phyloP scores from a whole-genome alignment of 2,113 vertebrate species.

The Oreochromis tanganicae region DNA sequence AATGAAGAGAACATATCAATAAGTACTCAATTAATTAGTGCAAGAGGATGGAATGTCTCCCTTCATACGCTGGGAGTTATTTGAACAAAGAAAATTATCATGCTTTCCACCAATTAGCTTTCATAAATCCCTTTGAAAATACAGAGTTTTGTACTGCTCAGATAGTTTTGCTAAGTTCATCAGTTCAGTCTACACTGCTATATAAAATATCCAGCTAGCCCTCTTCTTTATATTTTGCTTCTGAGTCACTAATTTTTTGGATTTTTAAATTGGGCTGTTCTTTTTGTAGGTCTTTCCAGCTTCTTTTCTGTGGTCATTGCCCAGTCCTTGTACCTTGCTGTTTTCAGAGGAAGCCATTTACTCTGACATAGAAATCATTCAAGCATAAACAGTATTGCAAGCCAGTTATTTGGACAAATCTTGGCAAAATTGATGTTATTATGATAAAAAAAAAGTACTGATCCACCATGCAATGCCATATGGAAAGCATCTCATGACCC shows the following conservation, averaged over 20 bases:
- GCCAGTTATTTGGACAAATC: not conserved
- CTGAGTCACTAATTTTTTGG: not conserved
- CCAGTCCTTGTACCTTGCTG: not conserved
- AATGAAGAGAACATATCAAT: conserved; percentile 11
- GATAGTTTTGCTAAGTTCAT: not conserved
- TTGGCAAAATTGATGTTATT: not conserved
- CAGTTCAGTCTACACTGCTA: not conserved
- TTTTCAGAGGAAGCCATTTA: not conserved
- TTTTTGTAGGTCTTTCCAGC: not conserved
- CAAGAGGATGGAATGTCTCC: not conserved
- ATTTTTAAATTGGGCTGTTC: not conserved
- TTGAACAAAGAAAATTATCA: not conserved
- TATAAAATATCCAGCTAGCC: not conserved
- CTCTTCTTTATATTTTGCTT: not conserved
- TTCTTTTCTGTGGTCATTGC: not conserved
- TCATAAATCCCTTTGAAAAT: not conserved
- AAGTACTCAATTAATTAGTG: conserved; percentile 31
- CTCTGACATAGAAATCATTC: not conserved
- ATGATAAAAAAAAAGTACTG: not conserved
- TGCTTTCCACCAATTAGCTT: not conserved
- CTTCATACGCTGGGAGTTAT: not conserved
- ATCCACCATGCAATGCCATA: not conserved
- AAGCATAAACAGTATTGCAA: not conserved
- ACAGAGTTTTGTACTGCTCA: not conserved
- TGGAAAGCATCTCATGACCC: not conserved